Base-by-base conservation (phyloP, 2,888 invertebrate genomes). In the Ectemnius continuus region DNA sequence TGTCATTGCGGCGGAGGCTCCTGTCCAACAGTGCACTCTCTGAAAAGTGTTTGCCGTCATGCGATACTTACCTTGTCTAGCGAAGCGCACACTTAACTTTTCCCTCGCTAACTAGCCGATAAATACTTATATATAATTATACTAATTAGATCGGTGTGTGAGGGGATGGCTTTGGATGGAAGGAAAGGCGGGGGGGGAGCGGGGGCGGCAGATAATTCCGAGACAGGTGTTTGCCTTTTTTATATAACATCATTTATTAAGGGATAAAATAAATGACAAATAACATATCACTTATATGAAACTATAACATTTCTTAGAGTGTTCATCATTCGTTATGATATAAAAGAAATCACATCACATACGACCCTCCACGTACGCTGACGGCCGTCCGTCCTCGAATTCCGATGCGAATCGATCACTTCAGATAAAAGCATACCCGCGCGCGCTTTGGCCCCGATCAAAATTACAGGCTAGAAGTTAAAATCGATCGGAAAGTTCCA, bases 301-400 rank as follows among this genome's bases (percentile, higher is more conserved):
- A 91, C 90, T 91, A 90, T 90, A 91, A 91, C 89, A 91, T 90
- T 90, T 90, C 87, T 91, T 90, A 90, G 84, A 88, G 88, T 89
- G 88, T 90, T 91, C 88, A 89, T 90, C 88, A 86, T 88, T 88
- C 84, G 85, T 89, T 91, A 91, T 86, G 88, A 91, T 90, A 90
- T 89, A 91, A 91, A 91, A 91, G 88, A 91, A 91, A 91, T 91
- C 90, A 90, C 90, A 90, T 90, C 88, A 90, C 89, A 90, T 90
- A 89, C 86, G 88, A 88, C 88, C 89, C 88, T 88, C 84, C 86
- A 65, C 73, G 60, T 68, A 73, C 68, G 63, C 65, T 26, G 69
- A 57, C 65, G 47, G 60, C 66, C 70, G 68, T 75, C 48, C 52
- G 45, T 52, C 67, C 75, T 78, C 80, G 78, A 75, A 66, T 80